Evolutionary conservation across 2,888 invertebrate species (phyloP), one percentile per base, ranked within the genome.

Genomic region (Gastracanthus pulcherrimus): DNA sequence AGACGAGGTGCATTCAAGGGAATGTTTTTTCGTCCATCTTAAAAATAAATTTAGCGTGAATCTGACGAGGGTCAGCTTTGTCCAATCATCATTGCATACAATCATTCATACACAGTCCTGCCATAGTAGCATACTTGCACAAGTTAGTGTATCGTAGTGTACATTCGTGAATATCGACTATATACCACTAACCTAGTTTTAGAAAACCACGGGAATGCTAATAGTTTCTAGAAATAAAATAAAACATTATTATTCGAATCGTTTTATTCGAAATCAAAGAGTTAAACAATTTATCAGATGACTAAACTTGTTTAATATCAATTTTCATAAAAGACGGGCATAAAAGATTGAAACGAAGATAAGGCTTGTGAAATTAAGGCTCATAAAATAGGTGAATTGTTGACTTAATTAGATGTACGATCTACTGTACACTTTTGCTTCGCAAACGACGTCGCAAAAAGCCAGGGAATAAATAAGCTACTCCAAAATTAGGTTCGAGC

Each of bases 161-260:
- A 41, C 29, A 64, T 45, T 74, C 64, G 64, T 74, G 64, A 74
- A 74, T 74, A 74, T 34, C 26, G 72, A 45, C 72, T 74, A 64
- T 45, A 74, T 64, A 36, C 74, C 38, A 29, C 26, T 76, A 58
- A 76, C 67, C 67, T n/a, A 76, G 55, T 76, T 76, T 69, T 13
- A 4, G 13, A 26, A 58, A 64, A 76, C 67, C 58, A 76, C 19
- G 23, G 72, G 19, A 60, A 48, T 29, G 23, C 55, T 64, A 64
- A 66, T 66, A 51, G 55, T 38, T 76, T 66, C 55, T 45, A 13
- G 6, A 45, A n/a, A 19, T 16, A 11, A n/a, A 13, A n/a, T 9
- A 3, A 23, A 19, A 26, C 23, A 9, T 62, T 55, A 26, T 23
- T 34, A 19, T 55, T 9, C n/a, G 31, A 62, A 26, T 7, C 26